Evolutionary conservation across 1,140 invertebrate genomes (phyloP), one percentile per base, ranked within the genome.

Genomic region (Daktulosphaira vitifoliae): DNA sequence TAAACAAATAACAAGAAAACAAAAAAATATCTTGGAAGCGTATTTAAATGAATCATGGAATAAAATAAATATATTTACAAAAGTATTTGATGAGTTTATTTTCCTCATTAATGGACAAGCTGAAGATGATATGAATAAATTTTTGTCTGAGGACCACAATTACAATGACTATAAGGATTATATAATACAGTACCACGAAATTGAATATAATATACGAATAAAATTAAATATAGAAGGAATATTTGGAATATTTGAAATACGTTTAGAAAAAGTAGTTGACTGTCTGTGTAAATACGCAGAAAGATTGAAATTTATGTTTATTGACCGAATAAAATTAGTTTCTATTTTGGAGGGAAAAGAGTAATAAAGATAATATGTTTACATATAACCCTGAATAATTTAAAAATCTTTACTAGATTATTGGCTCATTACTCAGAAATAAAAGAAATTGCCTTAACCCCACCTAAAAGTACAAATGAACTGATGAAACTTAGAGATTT

Each of bases 161-260:
- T 88, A 90, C 65, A 80, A 89, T n/a, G 81, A 86, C 68, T 88
- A 82, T 69, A 78, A 78, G 38, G 74, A 78, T 9, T 74, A 84
- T 66, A 81, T 89, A 11, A 73, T 82, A 33, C 79, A 82, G 67
- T 89, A 84, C 70, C 79, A 85, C 62, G 73, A 79, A 25, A 74
- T 89, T 25, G 78, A 81, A 11, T 77, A 79, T 54, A 78, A 81
- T 59, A 83, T 90, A 65, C 81, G 82, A 5, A 75, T 79, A 3
- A 80, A 82, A 48, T 78, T 85, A 22, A 80, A 84, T 70, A 80
- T 82, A 42, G 83, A 83, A 1, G 79, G 87, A 22, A 81, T 83
- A n/a, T 82, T 90, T 64, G 89, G 89, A 20, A 84, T 93, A 74
- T 96, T 91, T 74, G 86, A 90, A 70, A 83, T 97, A 68, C 83